phyloP scores from a whole-genome alignment of 2,113 vertebrate species.

The Gobio gobio region DNA sequence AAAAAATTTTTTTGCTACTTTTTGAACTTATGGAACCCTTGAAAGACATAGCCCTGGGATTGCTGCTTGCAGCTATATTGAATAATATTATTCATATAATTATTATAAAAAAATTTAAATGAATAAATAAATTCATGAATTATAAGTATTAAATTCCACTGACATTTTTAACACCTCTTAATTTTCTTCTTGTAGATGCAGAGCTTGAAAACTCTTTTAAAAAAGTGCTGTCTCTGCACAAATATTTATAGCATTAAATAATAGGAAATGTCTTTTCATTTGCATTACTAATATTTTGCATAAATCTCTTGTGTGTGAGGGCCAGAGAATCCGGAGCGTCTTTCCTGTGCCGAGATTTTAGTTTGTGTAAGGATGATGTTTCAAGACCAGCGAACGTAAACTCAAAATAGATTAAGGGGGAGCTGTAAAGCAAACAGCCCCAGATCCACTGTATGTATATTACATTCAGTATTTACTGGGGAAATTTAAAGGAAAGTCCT shows the following conservation, averaged over 20 bases:
- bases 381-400: not conserved
- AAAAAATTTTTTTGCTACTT: too few relatives aligned
- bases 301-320: constrained; percentile 31
- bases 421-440: not conserved
- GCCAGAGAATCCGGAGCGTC: not conserved
- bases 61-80: too few relatives aligned
- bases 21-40: too few relatives aligned
- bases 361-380: not conserved
- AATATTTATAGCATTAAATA: constrained; percentile 10
- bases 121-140: not conserved
- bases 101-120: not conserved
- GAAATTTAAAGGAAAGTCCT: constrained; percentile 55
- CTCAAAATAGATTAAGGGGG: not conserved
- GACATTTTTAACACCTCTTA: not conserved
- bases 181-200: not conserved
- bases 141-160: not conserved
- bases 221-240: not conserved
- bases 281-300: not conserved
- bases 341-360: constrained; percentile 13
- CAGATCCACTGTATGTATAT: not conserved
- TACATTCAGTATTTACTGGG: not conserved
- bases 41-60: too few relatives aligned
- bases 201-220: not conserved
- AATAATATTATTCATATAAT: too few relatives aligned
- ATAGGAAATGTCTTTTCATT: constrained; percentile 26